Evolutionary conservation across 2,113 vertebrate genomes (phyloP).

Genomic region (Emydura subglobosa): DNA sequence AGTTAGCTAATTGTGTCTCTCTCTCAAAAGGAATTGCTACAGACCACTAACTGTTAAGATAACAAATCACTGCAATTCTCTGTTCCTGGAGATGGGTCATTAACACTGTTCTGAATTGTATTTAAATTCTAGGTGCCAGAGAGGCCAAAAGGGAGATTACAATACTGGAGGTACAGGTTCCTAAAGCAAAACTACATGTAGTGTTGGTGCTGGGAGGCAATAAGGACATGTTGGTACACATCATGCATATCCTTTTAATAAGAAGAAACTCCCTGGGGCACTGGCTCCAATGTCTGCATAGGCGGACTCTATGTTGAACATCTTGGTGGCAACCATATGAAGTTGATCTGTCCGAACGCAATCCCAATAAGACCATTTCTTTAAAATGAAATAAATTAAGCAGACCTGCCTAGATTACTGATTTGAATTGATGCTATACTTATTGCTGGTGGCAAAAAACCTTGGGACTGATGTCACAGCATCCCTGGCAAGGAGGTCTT

Average conservation of each 20-base stretch:
- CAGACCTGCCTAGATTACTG: not conserved
- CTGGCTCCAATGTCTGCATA: slow-evolving; percentile 43
- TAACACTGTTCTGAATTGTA: slow-evolving; percentile 68
- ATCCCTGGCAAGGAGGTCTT: not conserved
- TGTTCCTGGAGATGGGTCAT: slow-evolving; percentile 65
- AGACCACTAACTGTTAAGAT: slow-evolving; percentile 74
- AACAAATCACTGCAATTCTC: slow-evolving; percentile 68
- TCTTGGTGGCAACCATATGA: not conserved
- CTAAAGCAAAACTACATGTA: slow-evolving; percentile 58
- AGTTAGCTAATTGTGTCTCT: slow-evolving; percentile 64
- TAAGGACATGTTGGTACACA: slow-evolving; percentile 69
- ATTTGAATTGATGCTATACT: not conserved
- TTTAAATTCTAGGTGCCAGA: slow-evolving; percentile 72
- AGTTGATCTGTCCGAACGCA: slow-evolving; percentile 16
- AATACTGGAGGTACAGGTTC: slow-evolving; percentile 72
- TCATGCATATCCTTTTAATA: slow-evolving; percentile 67
- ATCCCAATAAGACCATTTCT: not conserved
- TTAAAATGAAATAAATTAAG: accelerated
- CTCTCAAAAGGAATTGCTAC: slow-evolving; percentile 70
- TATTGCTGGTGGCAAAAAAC: not conserved
- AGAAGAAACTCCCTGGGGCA: slow-evolving; percentile 68
- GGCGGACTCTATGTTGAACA: slow-evolving; percentile 62
- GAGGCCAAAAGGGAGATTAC: slow-evolving; percentile 64
- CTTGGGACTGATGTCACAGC: not conserved
- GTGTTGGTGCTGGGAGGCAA: slow-evolving; percentile 49